Percentiles rank a stretch among this genome's conserved stretches.
These are phyloP conservation scores for Microplitis mediator DNA, from an alignment of 1,140 invertebrate species.

Conservation along the genomic window DNA sequence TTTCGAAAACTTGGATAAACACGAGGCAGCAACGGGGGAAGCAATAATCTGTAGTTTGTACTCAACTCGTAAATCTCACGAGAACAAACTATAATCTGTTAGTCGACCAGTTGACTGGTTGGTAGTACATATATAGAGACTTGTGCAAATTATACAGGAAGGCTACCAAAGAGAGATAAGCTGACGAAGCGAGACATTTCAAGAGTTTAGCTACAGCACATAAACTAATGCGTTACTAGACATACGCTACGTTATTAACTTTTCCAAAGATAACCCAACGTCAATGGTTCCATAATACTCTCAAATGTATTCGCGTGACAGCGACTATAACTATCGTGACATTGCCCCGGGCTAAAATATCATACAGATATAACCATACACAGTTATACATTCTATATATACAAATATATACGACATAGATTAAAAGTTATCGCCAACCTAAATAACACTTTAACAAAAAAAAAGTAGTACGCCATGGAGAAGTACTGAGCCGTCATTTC, in stretches of 20 bases:
- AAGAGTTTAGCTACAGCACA: not conserved
- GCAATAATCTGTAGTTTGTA: not conserved
- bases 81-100: slow-evolving; percentile 2
- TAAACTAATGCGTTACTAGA: not conserved
- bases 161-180: not conserved
- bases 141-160: not conserved
- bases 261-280: slow-evolving; percentile 16
- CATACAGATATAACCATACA: not conserved
- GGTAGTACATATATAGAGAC: not conserved
- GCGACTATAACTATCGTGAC: no score
- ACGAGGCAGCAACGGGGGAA: no score
- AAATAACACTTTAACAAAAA: not conserved
- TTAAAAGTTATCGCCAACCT: not conserved
- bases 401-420: not conserved
- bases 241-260: slow-evolving; percentile 29
- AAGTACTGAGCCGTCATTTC: not conserved
- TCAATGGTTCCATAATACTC: not conserved
- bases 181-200: slow-evolving; percentile 3
- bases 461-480: no score
- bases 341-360: no score
- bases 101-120: slow-evolving; percentile 5
- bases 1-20: no score
- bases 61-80: not conserved
- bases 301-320: not conserved
- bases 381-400: no score